phyloP scores from a whole-genome alignment of 2,113 vertebrate species.

The Acanthochromis polyacanthus region DNA sequence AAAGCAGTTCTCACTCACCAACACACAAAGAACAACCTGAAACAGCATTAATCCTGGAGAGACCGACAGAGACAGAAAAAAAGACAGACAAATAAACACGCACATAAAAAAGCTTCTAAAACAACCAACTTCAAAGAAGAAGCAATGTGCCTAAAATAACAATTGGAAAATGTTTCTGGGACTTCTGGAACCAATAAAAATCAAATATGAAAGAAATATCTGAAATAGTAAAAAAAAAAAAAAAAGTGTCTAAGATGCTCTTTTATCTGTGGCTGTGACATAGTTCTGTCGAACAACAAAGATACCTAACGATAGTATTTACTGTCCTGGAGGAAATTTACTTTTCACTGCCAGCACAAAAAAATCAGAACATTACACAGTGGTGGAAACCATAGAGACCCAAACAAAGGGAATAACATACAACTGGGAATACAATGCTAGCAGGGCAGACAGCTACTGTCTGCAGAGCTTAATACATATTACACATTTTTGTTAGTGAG shows the following conservation, averaged over 20 bases:
- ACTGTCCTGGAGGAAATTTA: conserved; percentile 78
- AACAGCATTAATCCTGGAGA: conserved; percentile 78
- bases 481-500: conserved; percentile 43
- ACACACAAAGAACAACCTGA: conserved; percentile 81
- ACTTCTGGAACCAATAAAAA: conserved; percentile 72
- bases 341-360: conserved; percentile 55
- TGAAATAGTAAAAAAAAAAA: conserved; percentile 43
- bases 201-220: conserved; percentile 55
- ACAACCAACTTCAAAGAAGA: conserved; percentile 67
- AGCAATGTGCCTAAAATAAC: conserved; percentile 64
- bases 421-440: conserved; percentile 65
- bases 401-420: conserved; percentile 69
- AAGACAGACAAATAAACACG: conserved; percentile 67
- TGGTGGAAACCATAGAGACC: conserved; percentile 63
- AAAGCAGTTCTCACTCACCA: conserved; percentile 59
- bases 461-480: conserved; percentile 60
- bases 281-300: conserved; percentile 82
- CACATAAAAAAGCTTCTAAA: conserved; percentile 43
- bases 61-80: conserved; percentile 40
- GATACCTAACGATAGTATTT: conserved; percentile 80
- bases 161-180: conserved; percentile 73
- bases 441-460: conserved; percentile 52
- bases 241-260: conserved; percentile 64
- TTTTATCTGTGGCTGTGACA: conserved; percentile 79
- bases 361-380: conserved; percentile 54